Evolutionary conservation across 2,797 vertebrate species (phyloP), one percentile per base, ranked within the genome.

Genomic region (Triplophysa bombifrons): DNA sequence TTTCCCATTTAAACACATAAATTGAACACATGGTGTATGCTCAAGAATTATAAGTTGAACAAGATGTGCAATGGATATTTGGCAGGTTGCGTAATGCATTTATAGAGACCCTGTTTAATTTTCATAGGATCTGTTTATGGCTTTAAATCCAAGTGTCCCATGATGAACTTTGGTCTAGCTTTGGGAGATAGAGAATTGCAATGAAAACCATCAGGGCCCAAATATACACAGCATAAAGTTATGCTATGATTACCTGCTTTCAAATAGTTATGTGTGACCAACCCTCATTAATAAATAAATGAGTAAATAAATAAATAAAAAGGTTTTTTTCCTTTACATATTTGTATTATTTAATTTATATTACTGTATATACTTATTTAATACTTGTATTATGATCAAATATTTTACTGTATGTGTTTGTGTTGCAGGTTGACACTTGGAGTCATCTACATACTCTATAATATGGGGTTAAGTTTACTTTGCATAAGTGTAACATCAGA

Each of bases 101-200:
- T 11, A 74, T 50, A 20, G 41, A 69, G 60, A 71, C 55, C 41
- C 30, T 34, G 66, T 71, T 12, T 25, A 11, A 89, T 91, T 90
- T 92, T 74, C 86, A 86, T 91, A 67, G 20, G 72, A 91, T 93
- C 92, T 94, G 89, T 51, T 88, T 92, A 87, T 90, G 91, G 91
- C 76, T 88, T 88, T 72, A 68, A 76, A 70, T 86, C 74, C 74
- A 80, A 72, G 64, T 66, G 70, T 74, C 72, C 83, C 22, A 71
- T 53, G 20, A 71, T 34, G 20, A 19, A 56, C 55, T 75, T 48
- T 30, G 30, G 20, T 55, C 5, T 50, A 72, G 22, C 58, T 53
- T n/a, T 7, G 34, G 46, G 41, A 10, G 41, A 44, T 51, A 25
- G 38, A 1, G 2, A 64, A 27, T 1, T n/a, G 53, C 3, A 50